These are phyloP conservation scores for Grus americana DNA, from an alignment of 2,113 vertebrate species.

Conservation along the genomic window DNA sequence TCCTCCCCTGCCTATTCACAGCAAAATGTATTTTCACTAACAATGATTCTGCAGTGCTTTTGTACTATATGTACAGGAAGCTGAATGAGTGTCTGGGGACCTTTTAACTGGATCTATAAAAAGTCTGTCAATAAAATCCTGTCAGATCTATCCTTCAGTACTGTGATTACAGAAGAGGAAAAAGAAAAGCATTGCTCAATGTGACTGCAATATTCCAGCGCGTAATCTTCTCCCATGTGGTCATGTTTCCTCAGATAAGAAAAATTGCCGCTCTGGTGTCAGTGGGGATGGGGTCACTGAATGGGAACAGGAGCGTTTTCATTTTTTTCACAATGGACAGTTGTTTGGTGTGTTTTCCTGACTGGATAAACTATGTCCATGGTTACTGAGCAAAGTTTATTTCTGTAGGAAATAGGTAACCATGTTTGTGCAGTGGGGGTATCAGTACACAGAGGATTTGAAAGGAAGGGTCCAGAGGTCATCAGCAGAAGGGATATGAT, in stretches of 20 bases:
- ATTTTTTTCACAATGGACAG: conserved; percentile 44
- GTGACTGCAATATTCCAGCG: conserved; percentile 49
- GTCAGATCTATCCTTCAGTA: conserved; percentile 56
- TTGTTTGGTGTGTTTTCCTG: conserved; percentile 68
- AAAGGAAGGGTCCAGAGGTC: conserved; percentile 57
- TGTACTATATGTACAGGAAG: conserved; percentile 52
- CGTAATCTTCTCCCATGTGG: conserved; percentile 65
- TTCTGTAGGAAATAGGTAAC: conserved; percentile 69
- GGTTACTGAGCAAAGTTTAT: conserved; percentile 68
- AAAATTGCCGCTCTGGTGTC: conserved; percentile 36
- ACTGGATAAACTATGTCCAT: conserved; percentile 57
- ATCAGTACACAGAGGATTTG: conserved; percentile 48
- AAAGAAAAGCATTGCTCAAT: conserved; percentile 57
- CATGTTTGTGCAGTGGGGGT: conserved; percentile 50
- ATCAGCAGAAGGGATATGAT: conserved; percentile 57
- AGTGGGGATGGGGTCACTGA: conserved; percentile 37
- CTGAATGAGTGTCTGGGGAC: conserved; percentile 60
- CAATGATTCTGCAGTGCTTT: conserved; percentile 20
- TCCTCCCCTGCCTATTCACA: not conserved
- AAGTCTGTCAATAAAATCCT: conserved; percentile 68
- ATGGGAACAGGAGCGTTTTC: conserved; percentile 21
- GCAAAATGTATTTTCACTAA: conserved; percentile 39
- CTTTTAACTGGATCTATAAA: conserved; percentile 69
- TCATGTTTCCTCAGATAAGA: conserved; percentile 71
- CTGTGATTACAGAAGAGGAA: conserved; percentile 46